Conservation (phyloP, 2,797 vertebrate species). For the Pseudomugil gertrudae region DNA sequence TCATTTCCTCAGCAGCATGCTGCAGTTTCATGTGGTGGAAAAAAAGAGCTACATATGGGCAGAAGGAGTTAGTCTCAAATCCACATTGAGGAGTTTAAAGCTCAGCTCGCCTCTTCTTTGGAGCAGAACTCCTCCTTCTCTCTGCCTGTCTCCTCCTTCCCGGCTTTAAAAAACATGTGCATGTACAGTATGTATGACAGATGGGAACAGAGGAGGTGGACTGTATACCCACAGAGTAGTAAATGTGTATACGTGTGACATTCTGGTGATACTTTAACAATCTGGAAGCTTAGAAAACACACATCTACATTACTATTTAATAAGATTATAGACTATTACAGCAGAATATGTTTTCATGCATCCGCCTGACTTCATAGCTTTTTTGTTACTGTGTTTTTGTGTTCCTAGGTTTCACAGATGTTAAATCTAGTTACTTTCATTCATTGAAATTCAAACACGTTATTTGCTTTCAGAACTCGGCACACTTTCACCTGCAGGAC, state of each 20-base stretch:
- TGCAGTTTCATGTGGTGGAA: slow-evolving; percentile 27
- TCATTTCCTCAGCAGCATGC: slow-evolving; percentile 37
- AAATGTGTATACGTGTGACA: slow-evolving; percentile 5
- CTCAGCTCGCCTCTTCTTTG: slow-evolving; percentile 48
- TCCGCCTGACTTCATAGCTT: not conserved
- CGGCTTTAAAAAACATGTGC: slow-evolving; percentile 60
- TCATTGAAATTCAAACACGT: not conserved
- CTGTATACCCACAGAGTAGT: slow-evolving; percentile 1
- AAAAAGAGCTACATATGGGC: slow-evolving; percentile 14
- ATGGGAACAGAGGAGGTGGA: not conserved
- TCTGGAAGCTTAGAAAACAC: slow-evolving; percentile 11
- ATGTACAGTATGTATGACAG: slow-evolving; percentile 37
- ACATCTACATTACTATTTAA: not conserved
- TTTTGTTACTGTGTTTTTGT: not conserved
- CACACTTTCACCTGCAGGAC: not conserved
- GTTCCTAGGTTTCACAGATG: not conserved
- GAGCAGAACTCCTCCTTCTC: slow-evolving; percentile 42
- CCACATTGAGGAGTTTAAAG: slow-evolving; percentile 44
- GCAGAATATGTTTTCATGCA: not conserved
- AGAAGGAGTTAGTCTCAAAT: slow-evolving; percentile 37
- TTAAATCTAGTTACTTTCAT: slow-evolving; percentile 5
- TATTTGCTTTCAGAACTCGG: not conserved
- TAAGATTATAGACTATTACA: not conserved
- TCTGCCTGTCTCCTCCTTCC: slow-evolving; percentile 47
- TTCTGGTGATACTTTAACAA: not conserved